These are phyloP conservation scores for Drosophila fungiperda DNA, from an alignment of 2,888 invertebrate genomes.

Conservation along the genomic window DNA sequence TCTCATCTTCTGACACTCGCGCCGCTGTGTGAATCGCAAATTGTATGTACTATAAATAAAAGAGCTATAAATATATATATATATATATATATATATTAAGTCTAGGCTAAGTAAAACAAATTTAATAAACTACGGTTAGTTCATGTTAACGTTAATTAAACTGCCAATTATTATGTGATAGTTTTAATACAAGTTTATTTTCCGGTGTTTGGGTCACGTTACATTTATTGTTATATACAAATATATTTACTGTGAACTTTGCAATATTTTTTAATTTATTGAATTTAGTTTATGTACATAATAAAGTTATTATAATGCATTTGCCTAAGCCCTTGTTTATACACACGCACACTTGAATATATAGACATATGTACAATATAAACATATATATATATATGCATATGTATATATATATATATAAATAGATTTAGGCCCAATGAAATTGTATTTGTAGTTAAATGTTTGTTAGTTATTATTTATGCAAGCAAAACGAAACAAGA, in stretches of 20 bases:
- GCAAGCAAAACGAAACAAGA: conserved; percentile 45
- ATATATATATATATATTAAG: conserved; percentile 8
- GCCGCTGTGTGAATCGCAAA: conserved; percentile 35
- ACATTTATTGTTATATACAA: conserved; percentile 59
- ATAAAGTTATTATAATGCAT: conserved; percentile 23
- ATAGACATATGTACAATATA: conserved; percentile 15
- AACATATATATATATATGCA: conserved; percentile 13
- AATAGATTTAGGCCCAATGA: conserved; percentile 46
- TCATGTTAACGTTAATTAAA: conserved; percentile 67
- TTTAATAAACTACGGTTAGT: conserved; percentile 38
- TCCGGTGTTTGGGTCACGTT: conserved; percentile 74
- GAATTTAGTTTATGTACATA: conserved; percentile 76
- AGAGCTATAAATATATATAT: conserved; percentile 15
- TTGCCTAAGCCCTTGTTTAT: conserved; percentile 57
- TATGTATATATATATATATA: conserved; percentile 13
- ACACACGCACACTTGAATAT: conserved; percentile 27
- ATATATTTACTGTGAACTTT: conserved; percentile 56
- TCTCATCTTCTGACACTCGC: conserved; percentile 38
- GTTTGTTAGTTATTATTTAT: conserved; percentile 82
- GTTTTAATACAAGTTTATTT: conserved; percentile 71
- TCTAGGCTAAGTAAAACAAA: conserved; percentile 46
- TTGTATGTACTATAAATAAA: conserved; percentile 43
- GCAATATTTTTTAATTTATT: conserved; percentile 80
- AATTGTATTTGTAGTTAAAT: conserved; percentile 70
- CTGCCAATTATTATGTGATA: conserved; percentile 83